These are phyloP conservation scores for Litocranius walleri DNA, from an alignment of 2,113 vertebrate species.

Conservation along the genomic window DNA sequence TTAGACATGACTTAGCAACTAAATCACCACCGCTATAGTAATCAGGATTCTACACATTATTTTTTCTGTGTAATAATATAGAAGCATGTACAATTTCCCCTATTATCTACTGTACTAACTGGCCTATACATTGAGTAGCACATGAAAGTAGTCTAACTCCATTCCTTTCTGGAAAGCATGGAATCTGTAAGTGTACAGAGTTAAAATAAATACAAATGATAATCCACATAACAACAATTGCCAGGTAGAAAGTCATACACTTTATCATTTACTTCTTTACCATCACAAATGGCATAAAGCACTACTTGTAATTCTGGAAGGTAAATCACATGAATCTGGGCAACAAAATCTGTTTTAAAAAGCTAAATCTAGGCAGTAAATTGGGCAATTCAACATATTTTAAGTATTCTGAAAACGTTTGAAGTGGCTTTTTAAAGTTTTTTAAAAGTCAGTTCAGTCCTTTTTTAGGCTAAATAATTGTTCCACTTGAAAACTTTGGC, in stretches of 20 bases:
- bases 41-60: slow-evolving; percentile 31
- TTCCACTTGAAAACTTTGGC: slow-evolving; percentile 56
- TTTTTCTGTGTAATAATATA: slow-evolving; percentile 33
- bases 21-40: background rate
- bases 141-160: slow-evolving; percentile 56
- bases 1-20: background rate
- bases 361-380: background rate
- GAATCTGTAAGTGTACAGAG: slow-evolving; percentile 56
- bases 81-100: slow-evolving; percentile 50
- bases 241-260: slow-evolving; percentile 45
- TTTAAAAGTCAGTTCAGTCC: background rate
- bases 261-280: slow-evolving; percentile 54
- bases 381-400: slow-evolving; percentile 24
- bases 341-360: background rate
- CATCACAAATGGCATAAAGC: slow-evolving; percentile 33
- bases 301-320: slow-evolving; percentile 36
- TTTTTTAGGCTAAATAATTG: slow-evolving; percentile 43
- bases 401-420: background rate
- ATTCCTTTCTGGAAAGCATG: slow-evolving; percentile 51
- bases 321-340: background rate
- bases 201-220: slow-evolving; percentile 59
- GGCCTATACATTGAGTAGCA: slow-evolving; percentile 42
- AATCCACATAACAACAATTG: slow-evolving; percentile 45
- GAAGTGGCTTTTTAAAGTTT: slow-evolving; percentile 30
- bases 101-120: slow-evolving; percentile 40